These are phyloP conservation scores for Pogona vitticeps DNA, from an alignment of 2,113 vertebrate genomes.

Conservation along the genomic window DNA sequence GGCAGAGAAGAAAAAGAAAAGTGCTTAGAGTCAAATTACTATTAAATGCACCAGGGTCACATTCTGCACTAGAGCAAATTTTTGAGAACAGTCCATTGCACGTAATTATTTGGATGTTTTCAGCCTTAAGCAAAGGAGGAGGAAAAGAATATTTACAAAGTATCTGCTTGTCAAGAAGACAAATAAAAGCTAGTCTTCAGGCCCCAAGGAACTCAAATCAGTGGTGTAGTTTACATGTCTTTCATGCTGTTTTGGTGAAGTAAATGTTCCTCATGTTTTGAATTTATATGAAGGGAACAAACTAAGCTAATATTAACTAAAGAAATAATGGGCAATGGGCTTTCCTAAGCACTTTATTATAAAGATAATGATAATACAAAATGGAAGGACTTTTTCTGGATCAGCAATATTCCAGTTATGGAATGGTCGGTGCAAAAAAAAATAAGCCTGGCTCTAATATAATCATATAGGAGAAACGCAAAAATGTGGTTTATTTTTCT, in stretches of 20 bases:
- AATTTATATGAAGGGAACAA: neutral
- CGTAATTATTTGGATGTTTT: fast-evolving
- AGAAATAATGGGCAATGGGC: neutral
- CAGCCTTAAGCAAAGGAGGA: neutral
- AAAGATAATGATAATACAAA: too few species aligned
- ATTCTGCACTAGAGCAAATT: fast-evolving
- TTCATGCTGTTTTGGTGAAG: fast-evolving
- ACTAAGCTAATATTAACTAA: neutral
- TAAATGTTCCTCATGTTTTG: neutral
- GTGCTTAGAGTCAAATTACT: fast-evolving
- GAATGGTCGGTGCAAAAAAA: neutral
- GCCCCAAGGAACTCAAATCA: neutral
- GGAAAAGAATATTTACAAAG: neutral
- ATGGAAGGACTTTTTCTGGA: neutral
- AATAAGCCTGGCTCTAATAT: neutral
- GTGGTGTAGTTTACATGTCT: neutral
- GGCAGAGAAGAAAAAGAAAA: neutral
- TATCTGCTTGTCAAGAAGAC: neutral
- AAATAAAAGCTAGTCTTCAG: slow-evolving; percentile 10
- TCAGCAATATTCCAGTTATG: neutral
- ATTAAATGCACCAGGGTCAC: fast-evolving
- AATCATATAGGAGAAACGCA: neutral
- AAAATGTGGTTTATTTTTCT: neutral
- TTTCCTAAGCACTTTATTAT: neutral
- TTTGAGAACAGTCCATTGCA: fast-evolving